phyloP scores from a whole-genome alignment of 2,888 invertebrate species.

The Synergus itoensis region DNA sequence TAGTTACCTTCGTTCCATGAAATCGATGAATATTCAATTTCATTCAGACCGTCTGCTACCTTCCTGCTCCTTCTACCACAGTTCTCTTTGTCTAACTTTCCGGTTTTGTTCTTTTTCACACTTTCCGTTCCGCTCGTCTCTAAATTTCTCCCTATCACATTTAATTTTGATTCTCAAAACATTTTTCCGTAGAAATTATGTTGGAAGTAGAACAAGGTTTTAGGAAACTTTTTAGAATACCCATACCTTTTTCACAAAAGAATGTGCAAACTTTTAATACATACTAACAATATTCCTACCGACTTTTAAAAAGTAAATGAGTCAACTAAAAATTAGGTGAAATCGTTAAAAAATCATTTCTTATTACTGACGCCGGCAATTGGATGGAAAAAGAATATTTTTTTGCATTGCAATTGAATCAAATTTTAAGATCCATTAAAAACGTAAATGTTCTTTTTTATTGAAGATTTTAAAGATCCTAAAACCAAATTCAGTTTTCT shows the following conservation, averaged over 20 bases:
- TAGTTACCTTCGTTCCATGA: constrained; percentile 46
- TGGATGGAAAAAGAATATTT: neutral
- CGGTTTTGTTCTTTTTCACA: constrained; percentile 38
- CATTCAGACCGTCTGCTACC: constrained; percentile 42
- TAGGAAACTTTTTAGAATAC: neutral
- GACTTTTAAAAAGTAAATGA: neutral
- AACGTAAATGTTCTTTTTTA: neutral
- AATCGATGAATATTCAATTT: constrained; percentile 63
- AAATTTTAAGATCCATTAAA: neutral
- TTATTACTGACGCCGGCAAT: no score
- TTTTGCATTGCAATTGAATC: neutral
- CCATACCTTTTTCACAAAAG: neutral
- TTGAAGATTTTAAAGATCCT: neutral
- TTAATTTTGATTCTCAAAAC: constrained; percentile 22
- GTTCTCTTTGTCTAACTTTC: constrained; percentile 38
- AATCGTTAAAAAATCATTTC: no score
- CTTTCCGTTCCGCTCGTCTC: neutral
- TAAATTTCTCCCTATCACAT: constrained; percentile 16
- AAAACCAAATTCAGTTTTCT: neutral
- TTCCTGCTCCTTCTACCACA: constrained; percentile 39
- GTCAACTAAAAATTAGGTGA: no score
- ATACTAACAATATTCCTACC: neutral
- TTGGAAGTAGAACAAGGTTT: constrained; percentile 26
- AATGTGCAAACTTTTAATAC: neutral
- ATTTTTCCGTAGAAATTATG: neutral